Percentiles rank a stretch among this genome's conserved stretches.
These are phyloP conservation scores for Rhorus exstirpatorius DNA, from an alignment of 2,888 invertebrate genomes.

Conservation along the genomic window DNA sequence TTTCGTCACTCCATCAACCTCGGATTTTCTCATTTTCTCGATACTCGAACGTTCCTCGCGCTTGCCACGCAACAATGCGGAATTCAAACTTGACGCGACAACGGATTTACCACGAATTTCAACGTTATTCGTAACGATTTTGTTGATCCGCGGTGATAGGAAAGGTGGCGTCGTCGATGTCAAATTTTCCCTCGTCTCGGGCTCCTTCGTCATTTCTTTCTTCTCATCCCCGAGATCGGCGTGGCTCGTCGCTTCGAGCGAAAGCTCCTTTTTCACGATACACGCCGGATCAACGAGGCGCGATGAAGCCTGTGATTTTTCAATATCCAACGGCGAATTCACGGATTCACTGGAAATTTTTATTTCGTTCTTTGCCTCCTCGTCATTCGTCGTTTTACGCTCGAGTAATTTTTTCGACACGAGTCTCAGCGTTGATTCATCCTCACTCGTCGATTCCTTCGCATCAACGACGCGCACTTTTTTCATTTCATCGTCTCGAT, in stretches of 20 bases:
- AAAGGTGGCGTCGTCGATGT: slow-evolving; percentile 64
- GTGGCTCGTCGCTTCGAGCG: background rate
- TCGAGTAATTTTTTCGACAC: slow-evolving; percentile 80
- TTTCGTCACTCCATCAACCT: slow-evolving; percentile 67
- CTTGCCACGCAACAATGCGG: slow-evolving; percentile 19
- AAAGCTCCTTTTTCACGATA: no score
- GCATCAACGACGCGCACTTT: slow-evolving; percentile 12
- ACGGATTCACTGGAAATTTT: slow-evolving; percentile 6
- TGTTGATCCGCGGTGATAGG: slow-evolving; percentile 40
- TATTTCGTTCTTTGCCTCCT: slow-evolving; percentile 29
- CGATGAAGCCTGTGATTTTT: background rate
- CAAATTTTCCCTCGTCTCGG: slow-evolving; percentile 12
- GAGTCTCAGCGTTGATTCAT: slow-evolving; percentile 75
- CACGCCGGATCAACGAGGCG: no score
- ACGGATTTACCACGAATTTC: slow-evolving; percentile 23
- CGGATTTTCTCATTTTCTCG: slow-evolving; percentile 63
- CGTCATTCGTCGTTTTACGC: slow-evolving; percentile 68
- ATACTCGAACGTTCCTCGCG: slow-evolving; percentile 4
- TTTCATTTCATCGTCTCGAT: slow-evolving; percentile 29
- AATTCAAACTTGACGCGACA: slow-evolving; percentile 23
- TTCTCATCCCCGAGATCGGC: no score
- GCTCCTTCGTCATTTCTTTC: slow-evolving; percentile 21
- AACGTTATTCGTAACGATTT: slow-evolving; percentile 18
- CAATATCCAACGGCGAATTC: slow-evolving; percentile 9
- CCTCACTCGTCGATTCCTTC: slow-evolving; percentile 66